These are phyloP conservation scores for Ramphastos sulfuratus DNA, from an alignment of 2,113 vertebrate genomes.

Conservation along the genomic window DNA sequence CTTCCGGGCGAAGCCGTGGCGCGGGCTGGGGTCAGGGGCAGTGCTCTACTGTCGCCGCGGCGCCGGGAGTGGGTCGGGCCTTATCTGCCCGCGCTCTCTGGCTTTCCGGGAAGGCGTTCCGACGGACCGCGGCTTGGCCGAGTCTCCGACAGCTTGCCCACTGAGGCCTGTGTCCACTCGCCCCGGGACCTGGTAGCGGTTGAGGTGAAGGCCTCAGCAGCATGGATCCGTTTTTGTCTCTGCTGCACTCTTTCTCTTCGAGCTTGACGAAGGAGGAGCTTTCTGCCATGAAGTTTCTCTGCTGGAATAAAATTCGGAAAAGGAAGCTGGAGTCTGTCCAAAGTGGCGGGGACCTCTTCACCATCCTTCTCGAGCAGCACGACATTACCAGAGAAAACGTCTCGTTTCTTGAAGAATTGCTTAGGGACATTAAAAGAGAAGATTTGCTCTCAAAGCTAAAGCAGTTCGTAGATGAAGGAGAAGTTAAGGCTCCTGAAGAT, in stretches of 20 bases:
- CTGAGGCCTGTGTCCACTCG: too few species aligned
- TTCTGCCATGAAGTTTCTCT: constrained; percentile 70
- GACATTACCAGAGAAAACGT: neutral
- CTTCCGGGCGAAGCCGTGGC: neutral
- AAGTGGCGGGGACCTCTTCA: constrained; percentile 63
- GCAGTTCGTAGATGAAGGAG: neutral
- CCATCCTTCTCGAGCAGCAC: constrained; percentile 61
- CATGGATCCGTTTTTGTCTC: constrained; percentile 44
- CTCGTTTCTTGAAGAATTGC: neutral
- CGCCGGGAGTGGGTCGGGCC: fast-evolving
- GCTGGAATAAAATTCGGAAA: constrained; percentile 40
- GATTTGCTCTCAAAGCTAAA: constrained; percentile 54
- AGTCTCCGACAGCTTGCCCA: too few species aligned
- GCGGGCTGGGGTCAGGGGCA: fast-evolving
- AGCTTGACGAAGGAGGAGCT: constrained; percentile 33
- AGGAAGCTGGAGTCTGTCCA: constrained; percentile 30
- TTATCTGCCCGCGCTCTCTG: fast-evolving
- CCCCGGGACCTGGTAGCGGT: too few species aligned
- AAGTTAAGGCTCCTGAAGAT: fast-evolving
- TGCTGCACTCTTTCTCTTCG: constrained; percentile 71
- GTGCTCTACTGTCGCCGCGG: neutral
- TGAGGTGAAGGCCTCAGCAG: neutral
- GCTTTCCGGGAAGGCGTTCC: fast-evolving
- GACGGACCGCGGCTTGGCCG: neutral
- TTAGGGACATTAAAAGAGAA: neutral